phyloP scores from a whole-genome alignment of 2,113 vertebrate genomes.

The human (Homo sapiens) region DNA sequence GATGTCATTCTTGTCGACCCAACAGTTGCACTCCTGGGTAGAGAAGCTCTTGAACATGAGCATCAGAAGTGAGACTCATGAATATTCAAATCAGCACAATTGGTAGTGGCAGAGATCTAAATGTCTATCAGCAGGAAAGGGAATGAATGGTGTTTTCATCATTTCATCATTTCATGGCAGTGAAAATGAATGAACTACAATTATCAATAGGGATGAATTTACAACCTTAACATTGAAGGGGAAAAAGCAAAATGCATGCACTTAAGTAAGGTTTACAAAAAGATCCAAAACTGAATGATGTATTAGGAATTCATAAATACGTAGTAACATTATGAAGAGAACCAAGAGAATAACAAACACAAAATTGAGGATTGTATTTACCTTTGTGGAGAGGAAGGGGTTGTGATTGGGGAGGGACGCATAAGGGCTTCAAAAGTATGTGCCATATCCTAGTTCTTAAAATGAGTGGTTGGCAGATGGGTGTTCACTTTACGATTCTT shows the following conservation, averaged over 20 bases:
- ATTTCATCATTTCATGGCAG: background rate
- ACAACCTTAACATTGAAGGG: background rate
- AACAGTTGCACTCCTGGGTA: too few species aligned
- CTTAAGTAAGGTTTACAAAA: background rate
- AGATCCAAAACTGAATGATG: background rate
- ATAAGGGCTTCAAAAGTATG: background rate
- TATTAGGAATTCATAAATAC: background rate
- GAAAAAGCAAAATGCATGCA: background rate
- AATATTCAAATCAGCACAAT: background rate
- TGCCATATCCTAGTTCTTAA: background rate
- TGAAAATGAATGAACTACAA: background rate
- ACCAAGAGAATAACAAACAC: background rate
- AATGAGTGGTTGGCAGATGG: background rate
- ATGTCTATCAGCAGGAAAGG: background rate
- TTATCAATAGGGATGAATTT: background rate
- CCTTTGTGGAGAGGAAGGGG: background rate
- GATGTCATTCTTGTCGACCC: background rate
- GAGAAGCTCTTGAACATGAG: background rate
- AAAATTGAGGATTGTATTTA: background rate
- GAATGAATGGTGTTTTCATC: too few species aligned
- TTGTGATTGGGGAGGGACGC: fast-evolving
- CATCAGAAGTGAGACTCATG: background rate
- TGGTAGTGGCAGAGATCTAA: background rate
- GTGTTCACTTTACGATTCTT: background rate
- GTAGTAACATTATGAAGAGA: background rate